Evolutionary conservation across 2,888 invertebrate species (phyloP), one percentile per base, ranked within the genome.

Genomic region (Escarpia spicata): DNA sequence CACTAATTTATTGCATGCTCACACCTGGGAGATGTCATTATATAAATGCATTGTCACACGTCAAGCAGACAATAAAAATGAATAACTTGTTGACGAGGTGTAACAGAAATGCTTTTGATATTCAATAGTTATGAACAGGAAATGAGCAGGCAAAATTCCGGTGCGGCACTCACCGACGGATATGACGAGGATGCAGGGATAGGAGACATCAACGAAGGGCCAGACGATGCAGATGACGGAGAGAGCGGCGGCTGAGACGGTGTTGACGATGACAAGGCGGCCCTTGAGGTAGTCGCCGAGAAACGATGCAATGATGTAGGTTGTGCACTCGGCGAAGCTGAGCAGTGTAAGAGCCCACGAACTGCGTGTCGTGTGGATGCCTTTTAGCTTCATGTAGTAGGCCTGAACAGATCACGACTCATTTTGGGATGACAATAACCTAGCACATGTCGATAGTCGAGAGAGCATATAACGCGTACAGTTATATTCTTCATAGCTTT

Each of bases 231-330:
- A 95, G 92, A 95, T 94, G 91, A 94, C 60, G 19, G 94, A 91
- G 91, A 95, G 93, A 10, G 94, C 94, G 3, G 92, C 94, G 0
- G 95, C 92, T 26, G 95, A 93, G 15, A 93, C 91, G 31, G 94
- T 92, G 92, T 95, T 95, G 90, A 94, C 93, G 92, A 93, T 93
- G 90, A 95, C 94, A 44, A 95, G 93, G 15, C 93, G 90, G 92
- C 95, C 92, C 92, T 95, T 95, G 12, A 95, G 93, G 90, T 94
- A 94, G 93, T 95, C 95, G 2, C 95, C 95, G n/a, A 95, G 58
- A 92, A 95, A 93, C 12, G 95, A 94, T 8, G 95, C 94, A 0
- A 94, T 44, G 44, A 95, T 94, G 93, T 95, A 95, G 26, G 94
- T 94, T 90, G 94, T 92, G 92, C 94, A 95, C 92, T 95, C 95